These are phyloP conservation scores for Liposcelis brunnea DNA, from an alignment of 2,888 invertebrate genomes.

Conservation along the genomic window DNA sequence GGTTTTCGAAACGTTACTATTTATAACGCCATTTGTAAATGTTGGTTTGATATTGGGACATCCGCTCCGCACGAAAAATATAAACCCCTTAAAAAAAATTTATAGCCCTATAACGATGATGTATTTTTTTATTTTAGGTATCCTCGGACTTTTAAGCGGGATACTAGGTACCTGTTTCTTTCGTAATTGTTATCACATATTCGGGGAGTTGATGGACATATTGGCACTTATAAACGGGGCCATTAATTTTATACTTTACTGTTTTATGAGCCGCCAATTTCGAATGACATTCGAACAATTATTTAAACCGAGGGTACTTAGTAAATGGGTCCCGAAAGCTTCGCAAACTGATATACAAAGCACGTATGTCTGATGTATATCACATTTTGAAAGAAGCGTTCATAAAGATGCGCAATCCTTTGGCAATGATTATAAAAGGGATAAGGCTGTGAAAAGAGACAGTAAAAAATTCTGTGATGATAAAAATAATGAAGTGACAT, in stretches of 20 bases:
- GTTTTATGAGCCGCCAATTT: slow-evolving; percentile 87
- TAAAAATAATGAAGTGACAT: no score
- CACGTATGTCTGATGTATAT: slow-evolving; percentile 37
- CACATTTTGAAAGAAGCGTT: no score
- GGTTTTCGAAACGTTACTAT: no score
- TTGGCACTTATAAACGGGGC: slow-evolving; percentile 79
- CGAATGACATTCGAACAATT: slow-evolving; percentile 58
- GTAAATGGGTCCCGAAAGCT: slow-evolving; percentile 37
- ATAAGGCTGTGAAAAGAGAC: no score
- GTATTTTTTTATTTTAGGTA: slow-evolving; percentile 22
- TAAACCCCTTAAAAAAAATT: background rate
- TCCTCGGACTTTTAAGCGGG: slow-evolving; percentile 42
- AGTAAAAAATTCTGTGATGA: no score
- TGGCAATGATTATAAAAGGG: no score
- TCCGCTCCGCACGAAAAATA: no score
- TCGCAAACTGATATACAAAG: slow-evolving; percentile 45
- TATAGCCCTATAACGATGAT: background rate
- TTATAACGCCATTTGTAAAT: no score
- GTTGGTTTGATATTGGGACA: no score
- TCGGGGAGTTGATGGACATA: slow-evolving; percentile 79
- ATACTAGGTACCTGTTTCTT: slow-evolving; percentile 54
- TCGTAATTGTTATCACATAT: slow-evolving; percentile 56
- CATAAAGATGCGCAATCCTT: no score
- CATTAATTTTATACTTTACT: slow-evolving; percentile 85
- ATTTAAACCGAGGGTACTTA: slow-evolving; percentile 45